Evolutionary conservation across 2,113 vertebrate species (phyloP), one percentile per base, ranked within the genome.

Genomic region (Chinchilla lanigera): DNA sequence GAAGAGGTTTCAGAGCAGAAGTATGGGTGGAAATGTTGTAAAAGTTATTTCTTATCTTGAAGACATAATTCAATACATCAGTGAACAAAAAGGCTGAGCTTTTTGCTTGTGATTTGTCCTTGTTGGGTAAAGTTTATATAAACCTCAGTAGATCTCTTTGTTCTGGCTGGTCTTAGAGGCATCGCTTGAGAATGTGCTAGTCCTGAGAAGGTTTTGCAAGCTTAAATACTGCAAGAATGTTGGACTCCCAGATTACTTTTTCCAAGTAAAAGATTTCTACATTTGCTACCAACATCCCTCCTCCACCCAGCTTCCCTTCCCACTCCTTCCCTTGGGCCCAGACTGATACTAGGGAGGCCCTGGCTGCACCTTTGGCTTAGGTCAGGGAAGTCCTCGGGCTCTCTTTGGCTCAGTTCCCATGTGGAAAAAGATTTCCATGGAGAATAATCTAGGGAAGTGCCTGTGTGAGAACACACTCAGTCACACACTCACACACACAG

Each of bases 361-460:
- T 63, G 52, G 38, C 95, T 65, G 86, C 95, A 92, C 96, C 93
- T 93, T 94, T 97, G 97, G 97, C 92, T 89, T 81, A 63, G 60
- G 96, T 97, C 85, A 84, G 96, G 98, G 98, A 97, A 98, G 95
- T 98, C 97, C 97, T 91, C 47, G 86, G 97, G 95, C 97, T 97
- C 92, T 98, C 97, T 97, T 97, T 97, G 97, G 96, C 96, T 11
- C 71, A 33, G 90, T 93, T 92, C 97, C 97, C 96, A 86, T 0
- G 7, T 86, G 89, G 87, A 97, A 73, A 96, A 97, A 97, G 92
- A 88, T 96, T 97, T 98, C 97, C 94, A 95, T 19, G 20, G 85
- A 95, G 96, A 97, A 98, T 97, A 98, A 97, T 98, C 52, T 89
- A 92, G 44, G 97, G 98, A 98, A 98, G 92, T 94, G 52, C 35